Percentiles rank a stretch among this genome's conserved stretches.
These are phyloP conservation scores for Himalopsyche japonica DNA, from an alignment of 2,888 invertebrate genomes.

Conservation along the genomic window DNA sequence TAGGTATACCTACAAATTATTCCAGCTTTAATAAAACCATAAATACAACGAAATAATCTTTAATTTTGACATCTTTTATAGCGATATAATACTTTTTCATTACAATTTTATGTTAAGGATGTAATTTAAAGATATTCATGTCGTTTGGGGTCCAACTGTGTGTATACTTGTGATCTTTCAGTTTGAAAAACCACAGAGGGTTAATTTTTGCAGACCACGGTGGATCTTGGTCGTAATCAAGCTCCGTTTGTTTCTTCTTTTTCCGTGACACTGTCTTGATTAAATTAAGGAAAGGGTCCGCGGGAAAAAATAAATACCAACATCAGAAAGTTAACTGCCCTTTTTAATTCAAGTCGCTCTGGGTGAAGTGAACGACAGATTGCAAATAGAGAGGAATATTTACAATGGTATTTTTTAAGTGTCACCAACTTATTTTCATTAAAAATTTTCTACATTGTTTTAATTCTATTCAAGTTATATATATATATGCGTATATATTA, in stretches of 20 bases:
- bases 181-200: neutral
- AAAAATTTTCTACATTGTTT: no score
- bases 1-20: no score
- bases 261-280: constrained; percentile 12
- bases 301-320: neutral
- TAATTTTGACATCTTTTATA: no score
- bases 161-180: neutral
- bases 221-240: constrained; percentile 10
- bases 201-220: constrained; percentile 14
- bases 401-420: no score
- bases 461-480: no score
- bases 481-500: no score
- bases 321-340: neutral
- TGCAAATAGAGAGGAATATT: neutral
- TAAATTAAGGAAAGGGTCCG: constrained; percentile 10
- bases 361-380: neutral
- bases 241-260: constrained; percentile 16
- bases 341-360: neutral
- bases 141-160: neutral
- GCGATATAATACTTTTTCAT: no score
- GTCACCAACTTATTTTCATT: no score
- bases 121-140: neutral
- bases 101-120: no score
- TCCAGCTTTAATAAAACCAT: no score
- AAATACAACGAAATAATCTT: no score